Conservation (phyloP, 2,797 vertebrate species). For the Decapterus maruadsi region DNA sequence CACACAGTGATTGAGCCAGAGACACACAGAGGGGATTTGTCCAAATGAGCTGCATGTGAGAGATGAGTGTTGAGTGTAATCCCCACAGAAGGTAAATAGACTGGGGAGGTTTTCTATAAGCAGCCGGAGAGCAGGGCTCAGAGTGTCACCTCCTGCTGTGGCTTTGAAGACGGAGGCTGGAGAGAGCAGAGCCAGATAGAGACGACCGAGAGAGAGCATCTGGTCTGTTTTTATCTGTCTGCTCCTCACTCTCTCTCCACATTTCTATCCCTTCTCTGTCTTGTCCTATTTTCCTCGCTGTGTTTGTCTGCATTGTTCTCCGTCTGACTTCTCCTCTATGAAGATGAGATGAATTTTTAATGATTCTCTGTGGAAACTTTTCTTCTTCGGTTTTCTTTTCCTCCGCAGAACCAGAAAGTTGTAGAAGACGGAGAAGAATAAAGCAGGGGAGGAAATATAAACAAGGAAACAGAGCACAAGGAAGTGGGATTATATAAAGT, state of each 20-base stretch:
- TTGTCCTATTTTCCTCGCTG: constrained; percentile 72
- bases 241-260: constrained; percentile 43
- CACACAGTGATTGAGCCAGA: constrained; percentile 39
- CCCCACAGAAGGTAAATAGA: constrained; percentile 77
- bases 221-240: constrained; percentile 62
- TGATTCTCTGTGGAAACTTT: constrained; percentile 70
- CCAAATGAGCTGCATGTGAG: constrained; percentile 68
- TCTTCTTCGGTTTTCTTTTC: background rate
- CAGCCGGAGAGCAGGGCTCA: constrained; percentile 56
- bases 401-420: constrained; percentile 41
- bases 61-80: constrained; percentile 73
- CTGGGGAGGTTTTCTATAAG: constrained; percentile 66
- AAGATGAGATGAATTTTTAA: constrained; percentile 77
- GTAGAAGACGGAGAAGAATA: constrained; percentile 1
- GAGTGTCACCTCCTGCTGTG: constrained; percentile 69
- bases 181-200: constrained; percentile 66
- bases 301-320: constrained; percentile 66
- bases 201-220: constrained; percentile 56
- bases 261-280: constrained; percentile 53
- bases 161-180: constrained; percentile 69
- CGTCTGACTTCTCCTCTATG: constrained; percentile 53
- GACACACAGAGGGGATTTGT: constrained; percentile 66
- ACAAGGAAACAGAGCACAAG: constrained; percentile 48
- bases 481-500: constrained; percentile 44
- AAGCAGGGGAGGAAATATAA: constrained; percentile 30